Conservation (phyloP, 2,797 vertebrate genomes). For the Menidia menidia region DNA sequence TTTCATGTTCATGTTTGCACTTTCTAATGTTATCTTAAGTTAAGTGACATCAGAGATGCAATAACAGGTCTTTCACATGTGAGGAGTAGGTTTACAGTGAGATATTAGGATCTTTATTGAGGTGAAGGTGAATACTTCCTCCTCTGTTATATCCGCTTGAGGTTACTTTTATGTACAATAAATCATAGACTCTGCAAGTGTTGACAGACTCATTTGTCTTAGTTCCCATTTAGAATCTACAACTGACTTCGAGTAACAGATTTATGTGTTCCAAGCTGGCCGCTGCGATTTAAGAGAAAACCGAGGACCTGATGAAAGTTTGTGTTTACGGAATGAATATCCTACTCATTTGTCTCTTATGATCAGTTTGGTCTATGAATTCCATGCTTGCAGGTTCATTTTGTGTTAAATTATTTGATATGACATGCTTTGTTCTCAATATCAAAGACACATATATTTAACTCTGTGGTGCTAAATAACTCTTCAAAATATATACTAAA, state of each 20-base stretch:
- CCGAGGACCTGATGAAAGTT: slow-evolving; percentile 13
- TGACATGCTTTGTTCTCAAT: too few species aligned
- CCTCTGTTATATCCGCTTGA: slow-evolving; percentile 6
- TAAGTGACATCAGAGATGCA: neutral
- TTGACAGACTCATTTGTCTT: neutral
- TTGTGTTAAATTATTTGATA: too few species aligned
- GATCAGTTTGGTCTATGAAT: neutral
- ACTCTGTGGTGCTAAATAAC: too few species aligned
- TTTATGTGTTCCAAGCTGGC: neutral
- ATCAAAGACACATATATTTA: too few species aligned
- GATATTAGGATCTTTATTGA: neutral
- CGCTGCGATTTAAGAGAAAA: neutral
- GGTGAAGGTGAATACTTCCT: neutral
- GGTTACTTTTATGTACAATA: slow-evolving; percentile 29
- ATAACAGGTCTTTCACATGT: neutral
- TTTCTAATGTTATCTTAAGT: neutral
- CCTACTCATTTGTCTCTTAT: neutral
- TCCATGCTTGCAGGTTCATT: neutral
- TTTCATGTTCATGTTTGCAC: neutral
- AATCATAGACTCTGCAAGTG: slow-evolving; percentile 6
- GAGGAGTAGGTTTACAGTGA: neutral
- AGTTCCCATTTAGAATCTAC: neutral
- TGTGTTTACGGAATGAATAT: slow-evolving; percentile 13
- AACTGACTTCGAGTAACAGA: neutral
- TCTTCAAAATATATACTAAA: too few species aligned